These are phyloP conservation scores for Ceryle rudis DNA, from an alignment of 2,797 vertebrate species.

Conservation along the genomic window DNA sequence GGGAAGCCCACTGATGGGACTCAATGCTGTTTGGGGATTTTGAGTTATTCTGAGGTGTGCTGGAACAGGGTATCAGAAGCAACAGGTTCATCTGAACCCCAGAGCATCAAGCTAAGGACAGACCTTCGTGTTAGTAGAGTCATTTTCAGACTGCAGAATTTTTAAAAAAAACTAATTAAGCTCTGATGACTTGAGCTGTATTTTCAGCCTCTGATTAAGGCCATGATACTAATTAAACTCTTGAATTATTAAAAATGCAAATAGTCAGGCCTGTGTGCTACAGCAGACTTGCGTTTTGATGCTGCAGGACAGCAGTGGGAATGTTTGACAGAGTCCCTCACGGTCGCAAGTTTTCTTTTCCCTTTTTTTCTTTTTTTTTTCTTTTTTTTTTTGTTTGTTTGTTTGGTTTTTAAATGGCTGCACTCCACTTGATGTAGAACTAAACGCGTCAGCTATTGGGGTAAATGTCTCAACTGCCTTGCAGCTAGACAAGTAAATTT, in stretches of 20 bases:
- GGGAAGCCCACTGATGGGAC: background rate
- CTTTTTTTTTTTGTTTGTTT: background rate
- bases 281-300: slow-evolving; percentile 25
- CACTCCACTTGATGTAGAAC: background rate
- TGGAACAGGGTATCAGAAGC: background rate
- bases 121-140: slow-evolving; percentile 18
- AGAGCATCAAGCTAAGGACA: background rate
- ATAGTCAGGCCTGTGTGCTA: slow-evolving; percentile 64
- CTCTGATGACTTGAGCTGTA: slow-evolving; percentile 78
- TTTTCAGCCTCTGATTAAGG: slow-evolving; percentile 77
- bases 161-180: slow-evolving; percentile 73
- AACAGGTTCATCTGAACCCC: background rate
- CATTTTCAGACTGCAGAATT: slow-evolving; percentile 21
- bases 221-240: slow-evolving; percentile 78
- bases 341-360: background rate
- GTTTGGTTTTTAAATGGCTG: background rate
- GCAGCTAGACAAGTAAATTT: slow-evolving; percentile 8
- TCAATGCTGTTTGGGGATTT: background rate
- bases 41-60: background rate
- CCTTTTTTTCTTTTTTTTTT: background rate
- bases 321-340: background rate
- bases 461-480: background rate
- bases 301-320: slow-evolving; percentile 18
- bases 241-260: slow-evolving; percentile 80
- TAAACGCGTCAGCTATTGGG: background rate